Evolutionary conservation across 1,140 invertebrate genomes (phyloP), one percentile per base, ranked within the genome.

Genomic region (Drosophila simulans): DNA sequence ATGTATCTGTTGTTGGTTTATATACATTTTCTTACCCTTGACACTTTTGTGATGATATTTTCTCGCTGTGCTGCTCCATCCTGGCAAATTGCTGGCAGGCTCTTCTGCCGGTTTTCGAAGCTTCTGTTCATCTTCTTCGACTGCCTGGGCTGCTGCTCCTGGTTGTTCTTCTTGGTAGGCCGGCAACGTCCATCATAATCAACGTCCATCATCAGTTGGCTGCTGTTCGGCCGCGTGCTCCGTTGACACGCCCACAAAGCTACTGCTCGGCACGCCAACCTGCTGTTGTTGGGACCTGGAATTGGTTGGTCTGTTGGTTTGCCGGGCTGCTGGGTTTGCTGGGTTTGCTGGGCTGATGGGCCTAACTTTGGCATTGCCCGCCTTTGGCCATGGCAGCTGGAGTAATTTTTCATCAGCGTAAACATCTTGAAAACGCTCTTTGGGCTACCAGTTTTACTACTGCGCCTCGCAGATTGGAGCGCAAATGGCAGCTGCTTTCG

Each of bases 151-250:
- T 31, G 27, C 27, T 31, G 5, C 27, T 31, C 27, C 27, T 34
- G 43, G 42, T 40, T 51, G 77, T 48, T 43, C 69, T 63, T 75
- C 60, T 74, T 69, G 73, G 75, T 60, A 70, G 80, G 65, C 82
- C 62, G 63, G 63, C 66, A 77, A 89, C 80, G 84, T 89, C 84
- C 84, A 89, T 89, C 84, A 88, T 88, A 88, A 88, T 88, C 84
- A 88, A 88, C 84, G 84, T 88, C 80, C 84, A 88, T 88, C 84
- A 89, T 89, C 84, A 84, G 77, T 77, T 89, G 76, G 66, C 83
- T 79, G 84, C 78, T 88, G 83, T 85, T 75, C 66, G 52, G 78
- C 71, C 71, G 78, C 51, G 37, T 46, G 52, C 75, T 64, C 31
- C 20, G 64, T 17, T 56, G 66, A 56, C 64, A 70, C 66, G 66